Evolutionary conservation across 2,113 vertebrate genomes (phyloP).

Genomic region (Archocentrus centrarchus): DNA sequence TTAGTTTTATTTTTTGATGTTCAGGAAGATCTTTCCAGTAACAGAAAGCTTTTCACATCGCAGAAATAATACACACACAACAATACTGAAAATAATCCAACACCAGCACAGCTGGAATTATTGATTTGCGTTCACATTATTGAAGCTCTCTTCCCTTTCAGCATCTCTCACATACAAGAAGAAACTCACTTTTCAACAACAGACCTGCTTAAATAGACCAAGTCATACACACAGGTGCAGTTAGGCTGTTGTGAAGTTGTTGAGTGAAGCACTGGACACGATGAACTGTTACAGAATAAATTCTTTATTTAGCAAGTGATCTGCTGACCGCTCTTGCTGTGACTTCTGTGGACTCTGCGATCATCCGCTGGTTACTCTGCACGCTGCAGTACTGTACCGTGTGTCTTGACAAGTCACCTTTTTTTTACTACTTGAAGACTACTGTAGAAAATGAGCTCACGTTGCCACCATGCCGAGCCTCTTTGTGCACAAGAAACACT

Average conservation of each 20-base stretch:
- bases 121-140: background rate
- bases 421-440: background rate
- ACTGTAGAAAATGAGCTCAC: background rate
- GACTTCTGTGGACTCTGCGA: background rate
- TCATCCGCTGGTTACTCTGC: background rate
- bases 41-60: background rate
- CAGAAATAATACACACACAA: background rate
- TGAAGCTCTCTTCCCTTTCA: background rate
- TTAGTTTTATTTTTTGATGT: background rate
- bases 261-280: background rate
- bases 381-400: background rate
- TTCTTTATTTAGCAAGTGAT: background rate
- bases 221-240: background rate
- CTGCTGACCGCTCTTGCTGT: background rate
- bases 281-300: background rate
- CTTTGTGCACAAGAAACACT: background rate
- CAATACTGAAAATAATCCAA: background rate
- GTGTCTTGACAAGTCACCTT: no score
- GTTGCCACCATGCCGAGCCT: background rate
- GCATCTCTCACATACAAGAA: background rate
- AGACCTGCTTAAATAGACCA: background rate
- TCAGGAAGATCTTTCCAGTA: background rate
- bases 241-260: background rate
- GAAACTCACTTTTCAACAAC: background rate
- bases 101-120: background rate